These are phyloP conservation scores for Hedya salicella DNA, from an alignment of 2,888 invertebrate genomes.

Conservation along the genomic window DNA sequence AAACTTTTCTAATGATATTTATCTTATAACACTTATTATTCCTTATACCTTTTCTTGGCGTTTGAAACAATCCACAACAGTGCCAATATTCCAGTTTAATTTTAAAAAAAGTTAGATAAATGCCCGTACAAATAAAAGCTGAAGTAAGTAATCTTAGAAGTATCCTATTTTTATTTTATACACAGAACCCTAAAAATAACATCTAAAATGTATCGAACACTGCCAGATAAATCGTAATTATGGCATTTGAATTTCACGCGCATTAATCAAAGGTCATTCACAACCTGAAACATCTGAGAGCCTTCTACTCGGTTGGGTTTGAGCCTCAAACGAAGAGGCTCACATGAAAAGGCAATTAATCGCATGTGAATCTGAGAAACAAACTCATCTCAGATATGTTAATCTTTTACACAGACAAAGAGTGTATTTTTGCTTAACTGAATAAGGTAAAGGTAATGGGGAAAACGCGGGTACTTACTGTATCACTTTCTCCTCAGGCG, in stretches of 20 bases:
- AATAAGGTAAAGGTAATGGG: background rate
- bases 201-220: background rate
- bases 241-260: conserved; percentile 6
- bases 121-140: too few species aligned
- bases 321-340: conserved; percentile 30
- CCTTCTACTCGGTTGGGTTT: conserved; percentile 58
- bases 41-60: too few species aligned
- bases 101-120: too few species aligned
- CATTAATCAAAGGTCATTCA: conserved; percentile 32
- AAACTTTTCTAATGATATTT: too few species aligned
- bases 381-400: background rate
- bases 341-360: conserved; percentile 56
- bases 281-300: conserved; percentile 50
- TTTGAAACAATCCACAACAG: too few species aligned
- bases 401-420: background rate
- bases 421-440: conserved; percentile 4
- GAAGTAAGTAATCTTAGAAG: too few species aligned
- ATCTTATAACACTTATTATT: too few species aligned
- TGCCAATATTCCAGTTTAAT: too few species aligned
- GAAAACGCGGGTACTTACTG: conserved; percentile 68
- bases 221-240: background rate
- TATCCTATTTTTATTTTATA: too few species aligned
- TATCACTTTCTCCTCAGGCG: conserved; percentile 67
- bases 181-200: background rate
- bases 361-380: conserved; percentile 50